Evolutionary conservation across 2,113 vertebrate genomes (phyloP), one percentile per base, ranked within the genome.

Genomic region (Datnioides undecimradiatus): DNA sequence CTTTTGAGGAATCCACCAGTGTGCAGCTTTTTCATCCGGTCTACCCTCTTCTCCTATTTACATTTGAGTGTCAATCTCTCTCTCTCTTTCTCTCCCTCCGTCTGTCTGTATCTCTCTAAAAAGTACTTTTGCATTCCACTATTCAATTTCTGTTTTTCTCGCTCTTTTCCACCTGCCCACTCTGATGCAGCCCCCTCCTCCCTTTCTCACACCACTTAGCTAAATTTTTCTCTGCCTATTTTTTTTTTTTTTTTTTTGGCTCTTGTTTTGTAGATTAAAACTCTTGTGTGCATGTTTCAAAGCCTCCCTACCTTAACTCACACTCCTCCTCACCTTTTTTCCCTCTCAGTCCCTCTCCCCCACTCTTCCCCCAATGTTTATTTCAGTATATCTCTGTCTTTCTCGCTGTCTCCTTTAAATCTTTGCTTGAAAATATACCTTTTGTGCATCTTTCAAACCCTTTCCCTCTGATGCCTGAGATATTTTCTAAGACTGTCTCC

Each of bases 1-100:
- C 83, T 83, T 90, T 92, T 92, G 86, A 91, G 91, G 84, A 91
- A 88, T 91, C 89, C 82, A 70, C 88, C 83, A 83, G 82, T 77
- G 78, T 88, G 78, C 68, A 0, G 48, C 79, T 74, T 85, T 90
- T 90, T 89, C 75, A 80, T 90, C 74, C 71, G n/a, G 40, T 46
- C 82, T 33, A 48, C 63, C 29, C 86, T 83, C 83, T 58, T 76
- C 70, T 87, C 59, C 75, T 84, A 89, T 94, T 92, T 93, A 93
- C 89, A 87, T 90, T 88, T 72, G 82, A 90, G 90, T 91, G 90
- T 93, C 90, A 88, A 51, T 89, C 83, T 71, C 64, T 52, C 59
- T 29, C 34, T 62, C 55, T 54, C 55, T 54, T 55, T 80, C 48
- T 73, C 60, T 69, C 38, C 3, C 40, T 66, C 70, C 60, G 51